These are phyloP conservation scores for Bilobella aurantiaca DNA, from an alignment of 1,140 invertebrate species.

Conservation along the genomic window DNA sequence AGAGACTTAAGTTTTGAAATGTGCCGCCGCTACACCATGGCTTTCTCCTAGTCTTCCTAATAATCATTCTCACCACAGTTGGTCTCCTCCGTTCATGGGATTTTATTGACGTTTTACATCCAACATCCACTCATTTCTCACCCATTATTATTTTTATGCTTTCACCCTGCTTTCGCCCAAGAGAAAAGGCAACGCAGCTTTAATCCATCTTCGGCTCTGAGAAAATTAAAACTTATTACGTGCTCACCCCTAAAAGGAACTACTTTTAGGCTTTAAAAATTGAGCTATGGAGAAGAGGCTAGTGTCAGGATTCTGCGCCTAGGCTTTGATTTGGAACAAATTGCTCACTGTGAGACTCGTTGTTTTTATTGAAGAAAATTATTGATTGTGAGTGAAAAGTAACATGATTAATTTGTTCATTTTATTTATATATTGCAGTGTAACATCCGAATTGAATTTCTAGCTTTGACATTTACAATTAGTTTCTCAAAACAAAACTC, in stretches of 20 bases:
- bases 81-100: not conserved
- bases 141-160: conserved; percentile 3
- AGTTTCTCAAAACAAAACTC: too few species aligned
- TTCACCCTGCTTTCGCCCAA: not conserved
- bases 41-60: not conserved
- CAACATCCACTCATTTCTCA: not conserved
- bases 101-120: conserved; percentile 8
- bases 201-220: not conserved
- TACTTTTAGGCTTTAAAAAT: not conserved
- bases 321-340: not conserved
- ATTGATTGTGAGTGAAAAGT: too few species aligned
- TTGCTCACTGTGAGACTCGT: too few species aligned
- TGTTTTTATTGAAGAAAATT: too few species aligned
- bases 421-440: too few species aligned
- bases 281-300: not conserved
- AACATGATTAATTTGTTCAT: too few species aligned
- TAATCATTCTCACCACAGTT: conserved; percentile 8
- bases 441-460: too few species aligned
- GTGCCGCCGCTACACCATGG: too few species aligned
- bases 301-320: not conserved
- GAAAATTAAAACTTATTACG: conserved; percentile 8
- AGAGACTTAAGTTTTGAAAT: too few species aligned
- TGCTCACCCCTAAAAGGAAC: not conserved
- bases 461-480: too few species aligned
- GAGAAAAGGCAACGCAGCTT: not conserved